Percentiles rank a stretch among this genome's conserved stretches.
phyloP scores from a whole-genome alignment of 2,797 vertebrate genomes.

The Tinamus major region DNA sequence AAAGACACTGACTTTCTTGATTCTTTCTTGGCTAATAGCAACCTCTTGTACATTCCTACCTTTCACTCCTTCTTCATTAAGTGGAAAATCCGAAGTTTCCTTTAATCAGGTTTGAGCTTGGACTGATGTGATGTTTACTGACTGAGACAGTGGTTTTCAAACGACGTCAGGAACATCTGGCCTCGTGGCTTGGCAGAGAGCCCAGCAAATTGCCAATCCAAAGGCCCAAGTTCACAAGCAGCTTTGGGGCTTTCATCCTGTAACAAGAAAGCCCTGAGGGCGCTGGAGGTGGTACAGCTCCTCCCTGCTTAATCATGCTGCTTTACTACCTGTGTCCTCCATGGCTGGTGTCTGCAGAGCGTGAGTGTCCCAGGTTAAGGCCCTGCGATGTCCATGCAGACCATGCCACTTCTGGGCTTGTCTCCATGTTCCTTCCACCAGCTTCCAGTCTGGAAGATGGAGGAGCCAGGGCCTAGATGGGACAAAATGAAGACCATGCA shows the following conservation, averaged over 20 bases:
- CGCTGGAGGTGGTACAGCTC: background rate
- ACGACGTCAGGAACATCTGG: constrained; percentile 54
- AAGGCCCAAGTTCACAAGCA: constrained; percentile 7
- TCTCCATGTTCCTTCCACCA: fast-evolving
- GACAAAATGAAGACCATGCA: background rate
- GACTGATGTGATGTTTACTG: constrained; percentile 69
- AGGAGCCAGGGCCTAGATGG: background rate
- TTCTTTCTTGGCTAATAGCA: constrained; percentile 28
- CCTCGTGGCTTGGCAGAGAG: constrained; percentile 45
- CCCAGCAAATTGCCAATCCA: constrained; percentile 55
- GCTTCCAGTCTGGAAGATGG: background rate
- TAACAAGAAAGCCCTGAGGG: constrained; percentile 3
- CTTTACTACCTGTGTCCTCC: background rate
- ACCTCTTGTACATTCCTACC: constrained; percentile 38
- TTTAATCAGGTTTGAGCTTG: constrained; percentile 54
- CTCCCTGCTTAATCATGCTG: background rate
- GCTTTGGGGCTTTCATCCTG: background rate
- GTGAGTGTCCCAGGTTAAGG: background rate
- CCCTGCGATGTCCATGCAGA: background rate
- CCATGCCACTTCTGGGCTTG: background rate
- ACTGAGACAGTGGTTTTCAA: constrained; percentile 42
- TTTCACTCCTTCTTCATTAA: constrained; percentile 51
- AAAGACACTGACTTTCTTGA: constrained; percentile 56
- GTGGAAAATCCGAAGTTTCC: constrained; percentile 62
- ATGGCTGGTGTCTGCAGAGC: fast-evolving